Evolutionary conservation across 2,888 invertebrate species (phyloP), one percentile per base, ranked within the genome.

Genomic region (Hydrotaea cyrtoneurina): DNA sequence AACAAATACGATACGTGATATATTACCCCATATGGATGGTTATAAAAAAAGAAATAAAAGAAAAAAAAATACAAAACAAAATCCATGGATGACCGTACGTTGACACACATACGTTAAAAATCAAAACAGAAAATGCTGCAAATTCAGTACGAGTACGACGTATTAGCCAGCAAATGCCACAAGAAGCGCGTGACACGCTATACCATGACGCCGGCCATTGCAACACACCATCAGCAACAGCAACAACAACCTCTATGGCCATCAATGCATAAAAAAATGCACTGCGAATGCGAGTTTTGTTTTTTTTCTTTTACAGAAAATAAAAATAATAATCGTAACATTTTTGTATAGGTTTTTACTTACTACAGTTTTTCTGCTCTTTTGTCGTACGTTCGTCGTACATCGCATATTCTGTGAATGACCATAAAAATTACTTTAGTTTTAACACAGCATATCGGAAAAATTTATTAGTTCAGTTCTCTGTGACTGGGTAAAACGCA

Each of bases 1-100:
- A 84, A 81, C 80, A 84, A 76, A 73, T 80, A 66, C 72, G 75
- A 75, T 81, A 81, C 80, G 84, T 84, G 84, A 81, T 84, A 81
- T 84, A 84, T 84, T 57, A 76, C 71, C 53, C 53, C 72, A 84
- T 13, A 80, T 43, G 31, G 31, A 31, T 31, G 31, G 31, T 4
- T 31, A 7, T 31, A 31, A 17, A 39, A 39, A 13, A n/a, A n/a
- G n/a, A n/a, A n/a, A n/a, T n/a, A n/a, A 15, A 15, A 13, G 31
- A 19, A 10, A 39, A 43, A 23, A 21, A 39, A 31, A 36, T 10
- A 57, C 10, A 19, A 17, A 53, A 46, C n/a, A 1, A 1, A 17
- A 59, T 39, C 39, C 17, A 62, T 72, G 62, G 46, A 26, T 66
- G 59, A 21, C 21, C 76, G 72, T 64, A 57, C 55, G 64, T 72